Evolutionary conservation across 2,797 vertebrate genomes (phyloP).

Genomic region (Rhabdomys pumilio): DNA sequence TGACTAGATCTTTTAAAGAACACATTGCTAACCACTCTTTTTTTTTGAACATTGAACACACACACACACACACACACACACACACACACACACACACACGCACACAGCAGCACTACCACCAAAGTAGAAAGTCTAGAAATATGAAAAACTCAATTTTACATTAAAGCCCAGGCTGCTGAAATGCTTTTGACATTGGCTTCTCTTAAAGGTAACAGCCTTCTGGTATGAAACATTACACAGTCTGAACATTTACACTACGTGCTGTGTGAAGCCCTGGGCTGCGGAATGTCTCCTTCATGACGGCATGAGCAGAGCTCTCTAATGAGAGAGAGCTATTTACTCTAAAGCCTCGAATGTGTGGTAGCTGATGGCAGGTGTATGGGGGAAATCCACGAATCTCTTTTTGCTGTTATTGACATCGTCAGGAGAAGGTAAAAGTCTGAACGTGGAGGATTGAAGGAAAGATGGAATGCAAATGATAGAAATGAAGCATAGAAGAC

Average conservation of each 20-base stretch:
- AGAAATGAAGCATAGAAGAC: neutral
- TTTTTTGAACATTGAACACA: slow-evolving; percentile 71
- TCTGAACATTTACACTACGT: slow-evolving; percentile 45
- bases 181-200: slow-evolving; percentile 60
- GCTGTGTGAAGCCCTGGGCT: slow-evolving; percentile 51
- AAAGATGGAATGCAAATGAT: slow-evolving; percentile 71
- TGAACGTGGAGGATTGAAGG: slow-evolving; percentile 52
- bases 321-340: slow-evolving; percentile 77
- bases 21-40: slow-evolving; percentile 61
- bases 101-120: neutral
- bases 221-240: slow-evolving; percentile 42
- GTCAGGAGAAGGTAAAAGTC: slow-evolving; percentile 64
- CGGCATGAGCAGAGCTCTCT: slow-evolving; percentile 70
- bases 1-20: slow-evolving; percentile 33
- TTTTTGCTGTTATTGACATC: slow-evolving; percentile 67
- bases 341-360: neutral
- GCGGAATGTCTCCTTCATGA: slow-evolving; percentile 79
- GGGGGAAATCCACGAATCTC: slow-evolving; percentile 73
- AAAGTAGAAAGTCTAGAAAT: neutral
- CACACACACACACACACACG: neutral
- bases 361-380: slow-evolving; percentile 77
- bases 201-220: slow-evolving; percentile 55
- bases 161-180: slow-evolving; percentile 12
- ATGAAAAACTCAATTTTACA: slow-evolving; percentile 43
- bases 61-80: neutral